Evolutionary conservation across 2,113 vertebrate species (phyloP).

Genomic region (Catagonus wagneri): DNA sequence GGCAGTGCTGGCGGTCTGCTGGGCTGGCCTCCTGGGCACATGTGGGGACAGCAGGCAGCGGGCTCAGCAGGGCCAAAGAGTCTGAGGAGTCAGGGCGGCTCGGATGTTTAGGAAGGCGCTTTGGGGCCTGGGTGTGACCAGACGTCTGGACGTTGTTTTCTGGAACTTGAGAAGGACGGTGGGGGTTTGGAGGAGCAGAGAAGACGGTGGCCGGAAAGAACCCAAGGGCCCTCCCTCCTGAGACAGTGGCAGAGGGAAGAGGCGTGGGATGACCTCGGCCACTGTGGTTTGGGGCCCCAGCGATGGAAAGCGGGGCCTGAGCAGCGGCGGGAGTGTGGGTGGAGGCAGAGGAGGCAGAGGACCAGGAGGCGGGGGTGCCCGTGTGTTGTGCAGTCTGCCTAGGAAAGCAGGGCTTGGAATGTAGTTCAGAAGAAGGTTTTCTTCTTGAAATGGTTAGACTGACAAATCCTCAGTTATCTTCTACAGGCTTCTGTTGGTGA

Average conservation of each 20-base stretch:
- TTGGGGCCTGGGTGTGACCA: fast-evolving
- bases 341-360: too few species aligned
- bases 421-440: not conserved
- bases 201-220: not conserved
- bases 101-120: not conserved
- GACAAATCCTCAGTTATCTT: not conserved
- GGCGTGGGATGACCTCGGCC: not conserved
- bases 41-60: not conserved
- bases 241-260: not conserved
- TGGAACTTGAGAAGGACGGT: not conserved
- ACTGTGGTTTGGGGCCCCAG: fast-evolving
- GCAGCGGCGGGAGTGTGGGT: fast-evolving
- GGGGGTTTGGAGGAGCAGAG: not conserved
- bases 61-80: not conserved
- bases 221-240: too few species aligned
- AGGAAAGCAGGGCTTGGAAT: not conserved
- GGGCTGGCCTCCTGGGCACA: not conserved
- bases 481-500: not conserved
- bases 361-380: fast-evolving
- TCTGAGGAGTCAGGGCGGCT: not conserved
- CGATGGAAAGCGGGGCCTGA: not conserved
- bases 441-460: not conserved
- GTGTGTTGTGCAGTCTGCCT: not conserved
- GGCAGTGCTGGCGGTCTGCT: not conserved
- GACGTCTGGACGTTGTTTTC: not conserved